Percentiles rank a stretch among this genome's conserved stretches.
phyloP scores from a whole-genome alignment of 2,113 vertebrate genomes.

The Cygnus atratus region DNA sequence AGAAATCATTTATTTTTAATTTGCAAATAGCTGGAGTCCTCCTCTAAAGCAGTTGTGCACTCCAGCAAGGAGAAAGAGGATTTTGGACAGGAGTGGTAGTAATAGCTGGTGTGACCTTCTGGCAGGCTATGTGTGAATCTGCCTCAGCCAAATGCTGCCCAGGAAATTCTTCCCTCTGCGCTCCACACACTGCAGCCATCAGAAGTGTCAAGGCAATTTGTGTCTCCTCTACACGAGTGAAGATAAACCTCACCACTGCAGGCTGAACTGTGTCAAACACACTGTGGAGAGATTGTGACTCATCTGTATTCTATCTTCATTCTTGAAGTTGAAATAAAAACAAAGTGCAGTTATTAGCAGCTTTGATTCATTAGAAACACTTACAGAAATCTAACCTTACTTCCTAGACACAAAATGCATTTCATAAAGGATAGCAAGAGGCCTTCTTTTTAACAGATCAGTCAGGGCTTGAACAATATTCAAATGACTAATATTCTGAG shows the following conservation, averaged over 20 bases:
- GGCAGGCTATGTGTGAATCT: not conserved
- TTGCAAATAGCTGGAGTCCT: not conserved
- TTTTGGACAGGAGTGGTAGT: not conserved
- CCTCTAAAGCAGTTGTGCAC: not conserved
- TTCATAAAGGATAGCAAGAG: not conserved
- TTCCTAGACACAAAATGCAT: not conserved
- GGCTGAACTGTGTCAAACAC: not conserved
- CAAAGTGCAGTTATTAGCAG: not conserved
- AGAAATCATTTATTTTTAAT: not conserved
- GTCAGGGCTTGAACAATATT: not conserved
- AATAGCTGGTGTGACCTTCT: not conserved
- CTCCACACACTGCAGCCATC: not conserved
- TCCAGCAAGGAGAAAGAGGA: not conserved
- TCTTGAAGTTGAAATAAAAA: not conserved
- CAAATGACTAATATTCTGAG: not conserved
- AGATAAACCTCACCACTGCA: not conserved
- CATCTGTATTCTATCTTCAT: not conserved
- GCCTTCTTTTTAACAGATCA: not conserved
- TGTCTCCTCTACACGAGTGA: not conserved
- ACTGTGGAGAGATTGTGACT: not conserved
- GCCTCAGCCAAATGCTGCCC: not conserved
- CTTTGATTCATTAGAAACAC: slow-evolving; percentile 1
- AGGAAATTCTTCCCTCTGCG: not conserved
- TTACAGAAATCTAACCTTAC: not conserved
- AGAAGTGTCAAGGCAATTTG: not conserved